These are phyloP conservation scores for Patella vulgata DNA, from an alignment of 1,140 invertebrate species.

Conservation along the genomic window DNA sequence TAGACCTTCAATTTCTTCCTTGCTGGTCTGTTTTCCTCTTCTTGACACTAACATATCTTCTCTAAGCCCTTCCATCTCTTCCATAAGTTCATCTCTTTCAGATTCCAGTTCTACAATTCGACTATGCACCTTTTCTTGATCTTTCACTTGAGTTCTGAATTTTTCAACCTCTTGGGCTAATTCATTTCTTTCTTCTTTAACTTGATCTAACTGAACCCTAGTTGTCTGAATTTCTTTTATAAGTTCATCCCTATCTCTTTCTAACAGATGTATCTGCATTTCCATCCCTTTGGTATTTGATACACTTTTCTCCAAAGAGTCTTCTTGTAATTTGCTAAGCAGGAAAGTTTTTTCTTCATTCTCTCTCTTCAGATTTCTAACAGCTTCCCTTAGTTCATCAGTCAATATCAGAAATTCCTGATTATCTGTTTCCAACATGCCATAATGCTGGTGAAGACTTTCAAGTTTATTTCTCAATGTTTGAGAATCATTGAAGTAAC, in stretches of 20 bases:
- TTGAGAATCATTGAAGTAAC: conserved; percentile 29
- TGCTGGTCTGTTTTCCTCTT: conserved; percentile 27
- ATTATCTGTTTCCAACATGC: conserved; percentile 80
- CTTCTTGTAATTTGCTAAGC: conserved; percentile 5
- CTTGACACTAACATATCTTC: conserved; percentile 42
- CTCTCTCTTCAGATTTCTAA: conserved; percentile 67
- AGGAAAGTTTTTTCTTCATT: conserved; percentile 29
- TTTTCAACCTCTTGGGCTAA: background rate
- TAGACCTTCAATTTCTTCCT: conserved; percentile 24
- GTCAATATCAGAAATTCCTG: conserved; percentile 75
- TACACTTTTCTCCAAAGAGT: no score
- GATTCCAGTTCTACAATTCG: conserved; percentile 32
- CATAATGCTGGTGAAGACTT: conserved; percentile 68
- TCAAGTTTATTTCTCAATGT: conserved; percentile 45
- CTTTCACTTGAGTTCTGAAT: background rate
- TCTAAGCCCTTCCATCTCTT: conserved; percentile 54
- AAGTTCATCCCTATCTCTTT: conserved; percentile 17
- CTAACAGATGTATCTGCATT: conserved; percentile 21
- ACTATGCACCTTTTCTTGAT: conserved; percentile 14
- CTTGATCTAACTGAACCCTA: conserved; percentile 14
- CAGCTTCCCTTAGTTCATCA: conserved; percentile 58
- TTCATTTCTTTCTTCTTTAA: background rate
- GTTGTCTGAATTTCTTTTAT: conserved; percentile 17
- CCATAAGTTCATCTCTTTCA: conserved; percentile 44
- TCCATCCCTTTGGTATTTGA: no score